A percentile compares a stretch with the other conserved stretches of the same genome.
phyloP scores from a whole-genome alignment of 2,797 vertebrate genomes.

The Kryptopterus vitreolus region DNA sequence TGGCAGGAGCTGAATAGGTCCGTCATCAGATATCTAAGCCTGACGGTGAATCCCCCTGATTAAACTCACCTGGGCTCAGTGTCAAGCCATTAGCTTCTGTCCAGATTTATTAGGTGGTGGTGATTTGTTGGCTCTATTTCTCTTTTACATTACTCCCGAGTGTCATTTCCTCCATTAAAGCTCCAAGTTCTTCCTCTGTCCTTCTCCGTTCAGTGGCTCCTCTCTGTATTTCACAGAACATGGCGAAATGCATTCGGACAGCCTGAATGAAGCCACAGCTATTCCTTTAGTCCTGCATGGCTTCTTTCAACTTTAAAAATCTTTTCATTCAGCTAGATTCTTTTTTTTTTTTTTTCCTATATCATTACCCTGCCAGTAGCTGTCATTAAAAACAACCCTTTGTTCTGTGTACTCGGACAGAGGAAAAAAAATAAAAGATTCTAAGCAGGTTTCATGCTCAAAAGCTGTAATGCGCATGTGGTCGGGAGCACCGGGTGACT shows the following conservation, averaged over 20 bases:
- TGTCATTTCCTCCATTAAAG: slow-evolving; percentile 35
- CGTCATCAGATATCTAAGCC: slow-evolving; percentile 29
- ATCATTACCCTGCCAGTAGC: slow-evolving; percentile 17
- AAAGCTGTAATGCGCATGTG: slow-evolving; percentile 19
- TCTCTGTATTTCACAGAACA: slow-evolving; percentile 34
- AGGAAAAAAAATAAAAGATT: slow-evolving; percentile 34
- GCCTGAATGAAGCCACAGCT: slow-evolving; percentile 24
- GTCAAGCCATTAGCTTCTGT: slow-evolving; percentile 47
- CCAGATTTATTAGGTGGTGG: slow-evolving; percentile 41
- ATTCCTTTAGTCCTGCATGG: slow-evolving; percentile 3
- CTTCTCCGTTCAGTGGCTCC: slow-evolving; percentile 32
- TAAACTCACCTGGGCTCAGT: slow-evolving; percentile 45
- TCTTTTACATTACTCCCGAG: slow-evolving; percentile 45
- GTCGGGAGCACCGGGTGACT: slow-evolving; percentile 11
- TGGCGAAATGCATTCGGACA: slow-evolving; percentile 18
- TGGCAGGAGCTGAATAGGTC: slow-evolving; percentile 37
- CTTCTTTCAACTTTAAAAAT: background rate
- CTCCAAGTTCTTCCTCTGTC: slow-evolving; percentile 25
- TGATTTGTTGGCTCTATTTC: slow-evolving; percentile 45
- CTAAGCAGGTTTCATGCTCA: slow-evolving; percentile 9
- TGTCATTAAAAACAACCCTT: slow-evolving; percentile 42
- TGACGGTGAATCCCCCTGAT: slow-evolving; percentile 50
- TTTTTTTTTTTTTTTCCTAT: background rate
- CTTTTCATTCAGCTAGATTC: slow-evolving; percentile 8
- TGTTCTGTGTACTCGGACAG: slow-evolving; percentile 38